Conservation (phyloP, 2,888 invertebrate genomes). For the Smittia sp. region DNA sequence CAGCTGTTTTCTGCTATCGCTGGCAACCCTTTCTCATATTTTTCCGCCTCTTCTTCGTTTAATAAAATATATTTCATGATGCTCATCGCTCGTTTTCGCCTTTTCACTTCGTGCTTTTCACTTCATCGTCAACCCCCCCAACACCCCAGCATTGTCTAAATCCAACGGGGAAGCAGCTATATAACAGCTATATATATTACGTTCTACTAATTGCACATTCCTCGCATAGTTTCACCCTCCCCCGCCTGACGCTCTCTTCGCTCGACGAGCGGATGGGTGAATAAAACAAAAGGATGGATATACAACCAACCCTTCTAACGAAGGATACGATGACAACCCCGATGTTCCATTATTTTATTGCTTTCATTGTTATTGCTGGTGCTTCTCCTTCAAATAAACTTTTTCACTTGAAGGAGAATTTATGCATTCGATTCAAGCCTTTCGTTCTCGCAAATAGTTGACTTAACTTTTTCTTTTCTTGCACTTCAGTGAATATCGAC, state of each 20-base stretch:
- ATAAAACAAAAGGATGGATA: constrained; percentile 41
- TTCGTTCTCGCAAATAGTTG: background rate
- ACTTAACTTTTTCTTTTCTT: too few relatives aligned
- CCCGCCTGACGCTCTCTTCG: constrained; percentile 44
- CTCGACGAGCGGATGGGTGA: constrained; percentile 26
- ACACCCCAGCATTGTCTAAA: constrained; percentile 14
- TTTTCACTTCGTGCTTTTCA: constrained; percentile 10
- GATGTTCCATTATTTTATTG: constrained; percentile 39
- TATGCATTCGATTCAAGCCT: background rate
- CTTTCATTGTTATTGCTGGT: constrained; percentile 41
- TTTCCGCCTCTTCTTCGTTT: constrained; percentile 9
- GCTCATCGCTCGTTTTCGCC: constrained; percentile 35
- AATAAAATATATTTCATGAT: constrained; percentile 41
- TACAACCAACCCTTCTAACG: constrained; percentile 31
- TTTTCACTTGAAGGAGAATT: constrained; percentile 10
- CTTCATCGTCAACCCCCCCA: background rate
- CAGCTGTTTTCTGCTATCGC: background rate
- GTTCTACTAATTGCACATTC: constrained; percentile 92
- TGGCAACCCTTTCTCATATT: constrained; percentile 31
- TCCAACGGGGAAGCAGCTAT: constrained; percentile 35
- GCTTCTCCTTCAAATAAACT: constrained; percentile 7
- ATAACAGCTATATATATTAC: constrained; percentile 52
- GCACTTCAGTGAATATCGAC: constrained; percentile 16
- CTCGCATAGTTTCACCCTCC: constrained; percentile 84
- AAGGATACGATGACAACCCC: constrained; percentile 39